Evolutionary conservation across 2,888 invertebrate genomes (phyloP), one percentile per base, ranked within the genome.

Genomic region (Globia sparganii): DNA sequence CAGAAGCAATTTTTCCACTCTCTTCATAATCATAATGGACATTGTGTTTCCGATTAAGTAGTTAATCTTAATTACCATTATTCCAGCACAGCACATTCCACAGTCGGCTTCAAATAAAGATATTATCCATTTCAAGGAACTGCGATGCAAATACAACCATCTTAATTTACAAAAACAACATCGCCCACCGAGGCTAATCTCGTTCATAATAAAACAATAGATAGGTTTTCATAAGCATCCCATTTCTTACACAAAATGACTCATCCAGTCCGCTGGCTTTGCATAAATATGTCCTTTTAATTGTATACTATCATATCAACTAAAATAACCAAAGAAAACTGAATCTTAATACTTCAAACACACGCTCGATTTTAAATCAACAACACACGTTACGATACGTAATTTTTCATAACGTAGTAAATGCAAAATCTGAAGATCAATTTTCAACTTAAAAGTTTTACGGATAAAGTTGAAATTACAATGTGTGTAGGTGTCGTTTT

Each of bases 221-320:
- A 89, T 89, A 90, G 83, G 83, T 90, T 91, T 91, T 91, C 88
- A 85, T 85, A 84, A 84, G 82, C 83, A 81, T 93, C 92, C 90
- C 92, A 93, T 94, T 94, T 93, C 93, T 93, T 94, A 90, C 91
- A 91, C 92, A 87, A 92, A 93, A 93, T 95, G 94, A 95, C 92
- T 95, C 95, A 95, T 93, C 92, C 89, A 87, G 86, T 85, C 86
- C 83, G 79, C 88, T 78, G 82, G 86, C 86, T 90, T 90, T 90
- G 91, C 92, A 92, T 92, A 91, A 92, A 92, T 91, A 91, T 89
- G 90, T 90, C 90, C 89, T 91, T 90, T 90, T 91, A 93, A 92
- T 91, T 88, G 91, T 92, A 88, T 90, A 88, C 87, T 89, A 90
- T 89, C 90, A 88, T 89, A 87, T 89, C 85, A 72, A 80, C 76